Evolutionary conservation across 64 coral and sea anemone species (phyloP), one percentile per base, ranked within the genome.

Genomic region (Acropora tenuis): DNA sequence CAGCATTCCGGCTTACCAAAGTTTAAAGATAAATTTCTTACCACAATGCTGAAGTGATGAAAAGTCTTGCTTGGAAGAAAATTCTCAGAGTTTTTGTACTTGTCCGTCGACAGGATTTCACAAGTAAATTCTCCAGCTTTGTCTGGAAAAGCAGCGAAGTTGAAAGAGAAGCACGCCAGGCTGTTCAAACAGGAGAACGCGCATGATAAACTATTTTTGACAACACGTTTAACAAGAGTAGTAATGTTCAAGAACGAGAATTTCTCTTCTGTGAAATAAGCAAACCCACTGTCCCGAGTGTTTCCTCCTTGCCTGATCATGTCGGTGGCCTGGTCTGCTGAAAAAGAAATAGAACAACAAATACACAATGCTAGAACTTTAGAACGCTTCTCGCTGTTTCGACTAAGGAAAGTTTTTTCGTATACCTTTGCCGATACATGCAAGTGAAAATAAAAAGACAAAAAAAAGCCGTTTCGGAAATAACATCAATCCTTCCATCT

Each of bases 21-120:
- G 30, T 30, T 30, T 30, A 30, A 30, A 30, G 0, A 30, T 30
- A 30, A 30, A 30, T 30, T 30, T 30, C 74, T 76, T 43, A 76
- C 74, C 74, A 20, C 11, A 9, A 76, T 76, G 41, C 40, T 76
- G 74, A 43, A 76, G 44, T 76, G 74, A 10, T 76, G 74, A 76
- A 76, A 76, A 8, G 11, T 43, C 9, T 46, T 5, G 44, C 44
- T 76, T 41, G 43, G 1, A 43, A 7, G 6, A 9, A 43, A 46
- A 1, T 76, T 76, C 9, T 76, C 74, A 10, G 74, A 76, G 41
- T 76, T 42, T 1, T 46, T 76, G 74, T 45, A 76, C 10, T 11
- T 76, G 74, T 76, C 74, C 3, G 74, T 45, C 3, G 41, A 8
- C 11, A 76, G 74, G 8, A 76, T 41, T 43, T 76, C 74, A 46